These are phyloP conservation scores for Scalopus aquaticus DNA, from an alignment of 2,113 vertebrate species.

Conservation along the genomic window DNA sequence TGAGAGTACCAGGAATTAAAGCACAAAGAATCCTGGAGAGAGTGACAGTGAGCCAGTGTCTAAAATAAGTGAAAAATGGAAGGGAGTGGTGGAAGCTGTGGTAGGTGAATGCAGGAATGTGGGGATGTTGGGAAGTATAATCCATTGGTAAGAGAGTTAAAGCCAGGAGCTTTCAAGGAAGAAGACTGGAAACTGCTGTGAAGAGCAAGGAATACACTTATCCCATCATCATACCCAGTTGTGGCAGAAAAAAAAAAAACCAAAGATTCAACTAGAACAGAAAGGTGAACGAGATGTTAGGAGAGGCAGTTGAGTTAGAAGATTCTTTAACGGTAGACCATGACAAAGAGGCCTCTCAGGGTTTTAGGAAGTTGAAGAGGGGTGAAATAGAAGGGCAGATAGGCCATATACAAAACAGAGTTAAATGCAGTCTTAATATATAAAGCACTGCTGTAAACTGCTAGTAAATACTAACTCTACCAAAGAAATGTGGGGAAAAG, in stretches of 20 bases:
- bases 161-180: neutral
- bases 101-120: neutral
- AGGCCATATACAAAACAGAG: neutral
- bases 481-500: neutral
- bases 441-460: neutral
- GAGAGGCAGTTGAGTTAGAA: neutral
- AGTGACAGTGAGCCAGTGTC: neutral
- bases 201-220: neutral
- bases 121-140: too few species aligned
- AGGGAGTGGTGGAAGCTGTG: neutral
- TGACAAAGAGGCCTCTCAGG: neutral
- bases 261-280: neutral
- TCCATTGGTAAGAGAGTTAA: neutral
- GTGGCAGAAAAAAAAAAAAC: neutral
- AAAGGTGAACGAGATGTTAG: neutral
- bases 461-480: neutral
- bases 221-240: neutral
- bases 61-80: neutral
- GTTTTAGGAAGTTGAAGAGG: neutral
- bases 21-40: neutral
- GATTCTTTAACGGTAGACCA: neutral
- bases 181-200: neutral
- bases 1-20: neutral
- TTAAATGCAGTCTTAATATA: neutral
- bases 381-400: neutral